These are phyloP conservation scores for Austrofundulus limnaeus DNA, from an alignment of 2,113 vertebrate genomes.

Conservation along the genomic window DNA sequence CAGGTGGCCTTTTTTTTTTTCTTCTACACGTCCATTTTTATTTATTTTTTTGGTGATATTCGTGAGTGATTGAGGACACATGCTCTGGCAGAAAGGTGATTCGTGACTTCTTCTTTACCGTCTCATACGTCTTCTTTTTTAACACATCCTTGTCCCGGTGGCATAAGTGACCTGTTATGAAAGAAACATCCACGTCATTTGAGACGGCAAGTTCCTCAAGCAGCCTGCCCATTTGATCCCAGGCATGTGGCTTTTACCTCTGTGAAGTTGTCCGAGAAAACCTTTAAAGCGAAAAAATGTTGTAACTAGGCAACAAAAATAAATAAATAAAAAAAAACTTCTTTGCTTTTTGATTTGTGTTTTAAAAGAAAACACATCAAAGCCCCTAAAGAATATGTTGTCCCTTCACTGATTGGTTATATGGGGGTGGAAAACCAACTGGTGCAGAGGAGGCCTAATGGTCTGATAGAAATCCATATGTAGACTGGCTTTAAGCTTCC, in stretches of 20 bases:
- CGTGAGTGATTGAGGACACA: not conserved
- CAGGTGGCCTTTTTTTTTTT: conserved; percentile 50
- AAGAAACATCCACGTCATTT: not conserved
- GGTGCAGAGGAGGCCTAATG: conserved; percentile 3
- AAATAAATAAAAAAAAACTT: conserved; percentile 10
- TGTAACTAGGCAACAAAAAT: conserved; percentile 60
- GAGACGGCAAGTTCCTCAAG: not conserved
- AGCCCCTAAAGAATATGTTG: conserved; percentile 11
- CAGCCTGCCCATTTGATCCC: not conserved
- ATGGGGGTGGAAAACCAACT: conserved; percentile 9
- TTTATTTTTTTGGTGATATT: not conserved
- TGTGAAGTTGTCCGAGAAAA: not conserved
- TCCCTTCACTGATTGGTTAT: conserved; percentile 4
- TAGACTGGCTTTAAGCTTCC: conserved; percentile 27
- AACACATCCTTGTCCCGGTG: not conserved
- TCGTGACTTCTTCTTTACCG: not conserved
- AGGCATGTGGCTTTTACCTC: too few relatives aligned
- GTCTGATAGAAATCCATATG: conserved; percentile 19
- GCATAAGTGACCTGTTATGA: not conserved
- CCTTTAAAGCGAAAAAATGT: conserved; percentile 21
- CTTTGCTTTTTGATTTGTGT: conserved; percentile 4
- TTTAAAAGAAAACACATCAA: conserved; percentile 26
- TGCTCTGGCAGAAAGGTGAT: not conserved
- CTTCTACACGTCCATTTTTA: not conserved
- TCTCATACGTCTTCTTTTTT: not conserved